A percentile compares a stretch with the other conserved stretches of the same genome.
Conservation (phyloP, 2,113 vertebrate species). For the Sturnira hondurensis region DNA sequence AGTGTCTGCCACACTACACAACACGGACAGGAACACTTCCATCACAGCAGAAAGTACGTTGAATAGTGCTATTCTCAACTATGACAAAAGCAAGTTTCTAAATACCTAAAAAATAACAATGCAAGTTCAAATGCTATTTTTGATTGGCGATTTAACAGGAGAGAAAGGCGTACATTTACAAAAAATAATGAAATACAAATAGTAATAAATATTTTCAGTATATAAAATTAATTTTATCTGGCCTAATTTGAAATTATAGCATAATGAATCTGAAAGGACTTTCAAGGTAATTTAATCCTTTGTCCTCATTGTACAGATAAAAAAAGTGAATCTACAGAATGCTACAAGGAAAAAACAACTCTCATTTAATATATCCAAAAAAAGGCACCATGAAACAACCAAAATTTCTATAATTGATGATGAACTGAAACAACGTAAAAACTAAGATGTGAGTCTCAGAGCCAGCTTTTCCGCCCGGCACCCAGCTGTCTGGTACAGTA, state of each 20-base stretch:
- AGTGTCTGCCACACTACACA: not conserved
- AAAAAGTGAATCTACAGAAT: not conserved
- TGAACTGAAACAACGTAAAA: constrained; percentile 9
- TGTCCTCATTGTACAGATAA: not conserved
- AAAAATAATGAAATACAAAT: constrained; percentile 1
- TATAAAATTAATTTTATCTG: constrained; percentile 10
- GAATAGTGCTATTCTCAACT: not conserved
- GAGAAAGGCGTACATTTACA: not conserved
- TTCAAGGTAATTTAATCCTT: constrained; percentile 22
- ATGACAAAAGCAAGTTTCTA: not conserved
- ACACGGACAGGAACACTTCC: not conserved
- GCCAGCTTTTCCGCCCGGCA: not conserved
- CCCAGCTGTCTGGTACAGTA: not conserved
- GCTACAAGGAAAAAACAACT: not conserved
- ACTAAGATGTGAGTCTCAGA: not conserved
- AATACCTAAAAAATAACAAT: constrained; percentile 1
- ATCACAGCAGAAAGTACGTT: not conserved
- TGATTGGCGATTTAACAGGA: not conserved
- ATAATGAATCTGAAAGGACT: constrained; percentile 16
- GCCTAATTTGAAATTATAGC: constrained; percentile 17
- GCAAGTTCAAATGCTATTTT: not conserved
- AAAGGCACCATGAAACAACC: not conserved
- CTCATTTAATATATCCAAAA: constrained; percentile 1
- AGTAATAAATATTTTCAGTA: not conserved
- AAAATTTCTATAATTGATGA: not conserved